A percentile compares a stretch with the other conserved stretches of the same genome.
Conservation (phyloP, 2,797 vertebrate species). For the Artibeus jamaicensis region DNA sequence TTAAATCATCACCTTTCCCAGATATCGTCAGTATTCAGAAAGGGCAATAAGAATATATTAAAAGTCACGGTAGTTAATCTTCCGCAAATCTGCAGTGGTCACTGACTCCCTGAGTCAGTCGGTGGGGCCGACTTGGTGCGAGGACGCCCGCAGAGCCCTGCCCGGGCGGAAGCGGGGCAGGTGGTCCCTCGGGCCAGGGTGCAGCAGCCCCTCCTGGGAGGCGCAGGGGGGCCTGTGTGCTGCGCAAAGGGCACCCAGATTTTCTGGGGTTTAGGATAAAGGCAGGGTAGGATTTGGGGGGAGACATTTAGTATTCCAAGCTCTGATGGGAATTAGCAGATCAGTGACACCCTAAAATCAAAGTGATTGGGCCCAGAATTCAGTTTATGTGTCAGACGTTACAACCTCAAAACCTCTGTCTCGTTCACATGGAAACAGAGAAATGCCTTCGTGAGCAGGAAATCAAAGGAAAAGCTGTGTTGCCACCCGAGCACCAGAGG, state of each 20-base stretch:
- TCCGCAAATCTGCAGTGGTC: fast-evolving
- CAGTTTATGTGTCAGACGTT: not conserved
- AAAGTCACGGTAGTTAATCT: not conserved
- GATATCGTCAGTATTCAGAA: not conserved
- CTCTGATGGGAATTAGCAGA: not conserved
- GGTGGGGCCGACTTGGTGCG: fast-evolving
- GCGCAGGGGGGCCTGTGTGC: no score
- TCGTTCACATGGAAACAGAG: not conserved
- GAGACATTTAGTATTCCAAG: not conserved
- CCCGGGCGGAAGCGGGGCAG: no score
- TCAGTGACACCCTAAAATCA: not conserved
- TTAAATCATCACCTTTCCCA: not conserved
- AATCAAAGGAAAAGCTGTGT: not conserved
- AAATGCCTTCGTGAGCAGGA: not conserved
- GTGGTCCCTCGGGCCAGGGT: no score
- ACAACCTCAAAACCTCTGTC: not conserved
- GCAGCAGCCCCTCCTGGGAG: no score
- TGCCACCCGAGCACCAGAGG: not conserved
- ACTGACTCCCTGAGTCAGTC: no score
- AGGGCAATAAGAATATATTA: not conserved
- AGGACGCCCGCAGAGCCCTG: no score
- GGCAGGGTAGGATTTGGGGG: not conserved
- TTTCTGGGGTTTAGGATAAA: not conserved
- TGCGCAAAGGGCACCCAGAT: no score
- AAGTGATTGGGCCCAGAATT: not conserved